Base-by-base conservation (phyloP, 2,888 invertebrate genomes). In the Abscondita cerata region DNA sequence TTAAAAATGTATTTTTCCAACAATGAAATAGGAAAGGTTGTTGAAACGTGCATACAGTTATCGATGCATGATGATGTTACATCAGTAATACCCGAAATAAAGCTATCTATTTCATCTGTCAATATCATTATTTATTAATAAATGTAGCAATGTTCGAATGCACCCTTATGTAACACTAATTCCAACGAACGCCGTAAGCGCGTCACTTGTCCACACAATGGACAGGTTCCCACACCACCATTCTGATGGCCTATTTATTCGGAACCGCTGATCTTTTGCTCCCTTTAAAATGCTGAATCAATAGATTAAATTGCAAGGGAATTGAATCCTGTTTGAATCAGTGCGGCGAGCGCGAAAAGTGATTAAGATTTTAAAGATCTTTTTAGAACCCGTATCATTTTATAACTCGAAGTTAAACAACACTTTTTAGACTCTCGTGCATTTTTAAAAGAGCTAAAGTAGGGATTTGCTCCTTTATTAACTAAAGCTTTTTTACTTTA, bases 291-390 rank as follows among this genome's bases (percentile, higher is more conserved):
- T 72, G 73, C 73, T 72, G 75, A 79, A 79, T 78, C 79, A 76
- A 79, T 79, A 78, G 78, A 78, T 77, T 78, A 77, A 78, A 78
- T 76, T 77, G 76, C 74, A 70, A 75, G 68, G 75, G 74, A n/a
- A 73, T 73, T 69, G 72, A 70, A 73, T 74, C 70, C 71, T 60
- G 72, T 72, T 67, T 72, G 75, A 74, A 75, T 75, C 74, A 73
- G 71, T 72, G 73, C 74, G 68, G 66, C 70, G 69, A 76, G 75
- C 77, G 77, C 75, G 74, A 77, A 76, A 77, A 77, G 75, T 78
- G 79, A 79, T 79, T 79, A 79, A 79, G 78, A 79, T 78, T 79
- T 78, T 77, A 78, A 77, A 73, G 73, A 73, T 72, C 72, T 72
- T 67, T n/a, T 69, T 72, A 70, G 69, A 73, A 75, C 78, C 77